These are phyloP conservation scores for Anagyrus pseudococci DNA, from an alignment of 2,888 invertebrate species.

Conservation along the genomic window DNA sequence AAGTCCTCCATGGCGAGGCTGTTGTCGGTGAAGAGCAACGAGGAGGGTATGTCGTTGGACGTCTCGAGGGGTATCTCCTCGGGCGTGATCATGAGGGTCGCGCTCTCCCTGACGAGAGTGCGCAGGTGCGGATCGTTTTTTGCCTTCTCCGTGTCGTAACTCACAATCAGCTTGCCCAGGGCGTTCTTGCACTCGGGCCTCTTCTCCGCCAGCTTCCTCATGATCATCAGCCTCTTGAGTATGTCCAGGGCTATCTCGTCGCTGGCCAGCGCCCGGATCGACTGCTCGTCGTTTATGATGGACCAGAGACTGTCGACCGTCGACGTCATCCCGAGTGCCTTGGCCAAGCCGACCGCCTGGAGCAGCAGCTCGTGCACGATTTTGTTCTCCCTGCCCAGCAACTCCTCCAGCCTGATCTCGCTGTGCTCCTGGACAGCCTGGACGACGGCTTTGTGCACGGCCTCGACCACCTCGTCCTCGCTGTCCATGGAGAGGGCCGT, in stretches of 20 bases:
- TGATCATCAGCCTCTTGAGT: constrained; percentile 73
- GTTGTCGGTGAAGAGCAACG: constrained; percentile 73
- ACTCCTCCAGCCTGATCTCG: constrained; percentile 66
- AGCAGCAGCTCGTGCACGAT: constrained; percentile 62
- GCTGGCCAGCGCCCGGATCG: constrained; percentile 66
- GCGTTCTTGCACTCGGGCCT: constrained; percentile 70
- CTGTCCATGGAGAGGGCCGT: constrained; percentile 69
- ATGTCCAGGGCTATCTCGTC: constrained; percentile 71
- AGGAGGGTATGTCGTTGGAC: constrained; percentile 75
- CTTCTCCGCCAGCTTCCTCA: constrained; percentile 72
- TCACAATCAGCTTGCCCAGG: constrained; percentile 69
- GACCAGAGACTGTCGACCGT: constrained; percentile 67
- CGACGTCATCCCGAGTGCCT: constrained; percentile 72
- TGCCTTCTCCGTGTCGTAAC: constrained; percentile 72
- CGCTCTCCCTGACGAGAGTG: constrained; percentile 76
- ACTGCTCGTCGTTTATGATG: constrained; percentile 66
- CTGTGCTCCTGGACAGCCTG: constrained; percentile 71
- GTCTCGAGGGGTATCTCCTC: constrained; percentile 69
- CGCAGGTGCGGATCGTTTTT: constrained; percentile 74
- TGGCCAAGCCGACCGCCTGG: constrained; percentile 75
- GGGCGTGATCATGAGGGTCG: constrained; percentile 72
- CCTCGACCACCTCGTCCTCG: constrained; percentile 70
- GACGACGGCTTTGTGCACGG: constrained; percentile 73
- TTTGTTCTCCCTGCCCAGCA: constrained; percentile 63
- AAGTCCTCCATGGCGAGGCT: constrained; percentile 80